Percentiles rank a stretch among this genome's conserved stretches.
Evolutionary conservation across 2,888 invertebrate genomes (phyloP).

Genomic region (Lutraria lutraria): DNA sequence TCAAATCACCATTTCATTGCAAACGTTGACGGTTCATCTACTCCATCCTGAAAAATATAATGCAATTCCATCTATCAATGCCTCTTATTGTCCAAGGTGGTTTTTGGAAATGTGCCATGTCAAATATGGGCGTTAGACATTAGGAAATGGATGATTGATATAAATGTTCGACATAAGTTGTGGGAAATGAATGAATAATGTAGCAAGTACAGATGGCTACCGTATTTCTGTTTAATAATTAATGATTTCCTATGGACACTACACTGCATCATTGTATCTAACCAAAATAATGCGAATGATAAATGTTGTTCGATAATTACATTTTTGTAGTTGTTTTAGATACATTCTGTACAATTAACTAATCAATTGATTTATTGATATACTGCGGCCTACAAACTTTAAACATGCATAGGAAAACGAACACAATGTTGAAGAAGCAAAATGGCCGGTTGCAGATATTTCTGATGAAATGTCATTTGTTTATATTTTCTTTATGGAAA

Average conservation of each 20-base stretch:
- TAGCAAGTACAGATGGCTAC: not conserved
- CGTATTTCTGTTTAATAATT: not conserved
- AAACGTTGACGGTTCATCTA: not conserved
- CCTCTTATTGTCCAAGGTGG: not conserved
- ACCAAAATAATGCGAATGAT: not conserved
- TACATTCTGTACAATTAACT: not conserved
- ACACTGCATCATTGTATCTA: not conserved
- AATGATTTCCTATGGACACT: constrained; percentile 7
- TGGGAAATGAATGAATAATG: constrained; percentile 7
- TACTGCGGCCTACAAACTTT: too few relatives aligned
- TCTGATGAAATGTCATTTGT: too few relatives aligned
- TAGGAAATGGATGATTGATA: not conserved
- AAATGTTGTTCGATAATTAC: not conserved
- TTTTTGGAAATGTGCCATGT: not conserved
- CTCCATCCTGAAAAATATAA: not conserved
- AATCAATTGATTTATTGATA: not conserved
- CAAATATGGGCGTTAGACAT: not conserved
- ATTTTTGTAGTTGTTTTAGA: too few relatives aligned
- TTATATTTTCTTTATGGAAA: too few relatives aligned
- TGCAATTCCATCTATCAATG: not conserved
- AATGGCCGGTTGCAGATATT: too few relatives aligned
- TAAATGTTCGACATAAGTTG: not conserved
- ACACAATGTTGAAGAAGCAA: too few relatives aligned
- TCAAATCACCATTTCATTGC: not conserved
- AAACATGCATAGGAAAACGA: too few relatives aligned